A percentile compares a stretch with the other conserved stretches of the same genome.
Evolutionary conservation across 2,797 vertebrate genomes (phyloP).

Genomic region (Dromococcyx pavoninus): DNA sequence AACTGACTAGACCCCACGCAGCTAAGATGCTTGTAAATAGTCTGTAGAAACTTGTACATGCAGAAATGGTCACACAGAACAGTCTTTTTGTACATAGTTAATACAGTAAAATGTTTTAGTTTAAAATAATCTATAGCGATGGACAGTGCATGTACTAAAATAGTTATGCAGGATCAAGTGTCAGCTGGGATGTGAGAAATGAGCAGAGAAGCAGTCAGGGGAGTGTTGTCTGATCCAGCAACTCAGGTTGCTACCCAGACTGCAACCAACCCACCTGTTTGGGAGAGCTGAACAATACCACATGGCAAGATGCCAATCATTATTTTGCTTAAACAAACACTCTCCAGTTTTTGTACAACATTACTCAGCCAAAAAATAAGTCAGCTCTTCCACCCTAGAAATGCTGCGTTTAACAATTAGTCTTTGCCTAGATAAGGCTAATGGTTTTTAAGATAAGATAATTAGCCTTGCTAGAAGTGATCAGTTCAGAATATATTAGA

Average conservation of each 20-base stretch:
- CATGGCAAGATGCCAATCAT: not conserved
- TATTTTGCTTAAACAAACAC: not conserved
- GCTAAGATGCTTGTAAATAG: not conserved
- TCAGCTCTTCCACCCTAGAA: constrained; percentile 18
- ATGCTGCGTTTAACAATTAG: constrained; percentile 51
- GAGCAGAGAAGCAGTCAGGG: not conserved
- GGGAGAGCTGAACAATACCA: not conserved
- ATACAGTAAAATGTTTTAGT: not conserved
- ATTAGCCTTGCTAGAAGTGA: constrained; percentile 31
- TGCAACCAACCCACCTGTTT: not conserved
- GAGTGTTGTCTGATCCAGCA: accelerated
- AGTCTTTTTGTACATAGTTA: not conserved
- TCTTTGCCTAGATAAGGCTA: constrained; percentile 44
- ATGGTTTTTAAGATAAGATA: constrained; percentile 36
- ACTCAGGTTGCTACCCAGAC: not conserved
- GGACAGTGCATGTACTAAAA: not conserved
- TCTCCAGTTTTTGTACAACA: not conserved
- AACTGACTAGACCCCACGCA: not conserved
- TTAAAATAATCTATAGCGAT: not conserved
- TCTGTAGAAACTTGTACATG: not conserved
- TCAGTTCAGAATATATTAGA: constrained; percentile 39
- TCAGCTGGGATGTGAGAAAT: not conserved
- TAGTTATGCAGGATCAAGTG: not conserved
- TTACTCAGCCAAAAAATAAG: constrained; percentile 3
- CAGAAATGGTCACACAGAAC: not conserved